Evolutionary conservation across 2,113 vertebrate genomes (phyloP), one percentile per base, ranked within the genome.

Genomic region (Platysteira castanea): DNA sequence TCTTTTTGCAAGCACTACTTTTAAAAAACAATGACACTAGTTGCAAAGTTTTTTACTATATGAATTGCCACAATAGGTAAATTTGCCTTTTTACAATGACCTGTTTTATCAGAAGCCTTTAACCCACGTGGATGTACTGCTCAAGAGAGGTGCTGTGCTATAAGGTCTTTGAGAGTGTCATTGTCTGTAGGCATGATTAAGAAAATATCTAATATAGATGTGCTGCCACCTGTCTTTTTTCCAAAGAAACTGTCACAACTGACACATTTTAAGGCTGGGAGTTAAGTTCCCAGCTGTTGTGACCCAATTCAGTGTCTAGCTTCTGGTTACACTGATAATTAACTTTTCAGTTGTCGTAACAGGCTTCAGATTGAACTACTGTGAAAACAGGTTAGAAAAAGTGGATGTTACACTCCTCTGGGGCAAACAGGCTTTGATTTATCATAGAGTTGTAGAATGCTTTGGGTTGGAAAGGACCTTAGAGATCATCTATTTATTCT

Each of bases 221-320:
- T 86, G 93, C 89, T 96, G 94, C 95, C 96, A 95, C 91, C 95
- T 97, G 87, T 77, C 95, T 95, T 93, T 76, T 60, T 84, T 63
- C 86, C 47, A 39, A 63, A 93, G 83, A 92, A 96, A 95, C n/a
- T 90, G 83, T 77, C 80, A 14, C 33, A 70, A 42, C 46, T 49
- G 2, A 71, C 82, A 27, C n/a, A 52, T 64, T 84, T 81, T 19
- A n/a, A 60, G 52, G 30, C 24, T 37, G 37, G 30, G n/a, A 80
- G 22, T 27, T 65, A 67, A 77, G 64, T 56, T 56, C 73, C 87
- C 47, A 33, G 52, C 41, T 67, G 78, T 7, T 37, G 31, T 37
- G 41, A 80, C 60, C 52, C 59, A 71, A 14, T 84, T 84, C 50
- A 33, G 39, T 59, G 42, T 60, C 44, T 44, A n/a, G 11, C 24